A percentile compares a stretch with the other conserved stretches of the same genome.
phyloP scores from a whole-genome alignment of 2,797 vertebrate species.

The Melanotaenia pygmaea region DNA sequence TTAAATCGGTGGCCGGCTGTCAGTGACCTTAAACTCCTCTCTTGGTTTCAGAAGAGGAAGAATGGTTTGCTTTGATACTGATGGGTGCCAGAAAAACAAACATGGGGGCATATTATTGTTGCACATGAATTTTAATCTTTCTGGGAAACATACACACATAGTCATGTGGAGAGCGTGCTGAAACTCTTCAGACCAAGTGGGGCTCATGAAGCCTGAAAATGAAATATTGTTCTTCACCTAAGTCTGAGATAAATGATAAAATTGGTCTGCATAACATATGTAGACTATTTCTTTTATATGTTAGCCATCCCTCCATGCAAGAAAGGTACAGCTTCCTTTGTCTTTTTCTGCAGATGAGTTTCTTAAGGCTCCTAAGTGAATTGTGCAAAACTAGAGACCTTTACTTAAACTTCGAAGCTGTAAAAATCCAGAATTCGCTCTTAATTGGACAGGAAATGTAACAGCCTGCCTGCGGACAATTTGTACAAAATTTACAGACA shows the following conservation, averaged over 20 bases:
- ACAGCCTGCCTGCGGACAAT: too few relatives aligned
- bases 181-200: neutral
- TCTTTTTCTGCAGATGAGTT: neutral
- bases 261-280: neutral
- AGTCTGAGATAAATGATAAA: neutral
- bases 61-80: constrained; percentile 32
- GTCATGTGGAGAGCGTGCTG: neutral
- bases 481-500: too few relatives aligned
- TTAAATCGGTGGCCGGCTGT: constrained; percentile 46
- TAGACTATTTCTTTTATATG: neutral
- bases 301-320: neutral
- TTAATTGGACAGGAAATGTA: too few relatives aligned
- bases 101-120: neutral
- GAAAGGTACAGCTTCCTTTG: neutral
- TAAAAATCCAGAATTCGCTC: neutral
- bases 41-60: constrained; percentile 25
- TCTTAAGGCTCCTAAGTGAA: too few relatives aligned
- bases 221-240: neutral
- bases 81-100: constrained; percentile 25
- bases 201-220: neutral
- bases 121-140: neutral
- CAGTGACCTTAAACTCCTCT: constrained; percentile 48
- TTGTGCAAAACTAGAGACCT: neutral
- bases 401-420: neutral
- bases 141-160: neutral